Percentiles rank a stretch among this genome's conserved stretches.
These are phyloP conservation scores for Acanthosepion esculentum DNA, from an alignment of 2,888 invertebrate species.

Conservation along the genomic window DNA sequence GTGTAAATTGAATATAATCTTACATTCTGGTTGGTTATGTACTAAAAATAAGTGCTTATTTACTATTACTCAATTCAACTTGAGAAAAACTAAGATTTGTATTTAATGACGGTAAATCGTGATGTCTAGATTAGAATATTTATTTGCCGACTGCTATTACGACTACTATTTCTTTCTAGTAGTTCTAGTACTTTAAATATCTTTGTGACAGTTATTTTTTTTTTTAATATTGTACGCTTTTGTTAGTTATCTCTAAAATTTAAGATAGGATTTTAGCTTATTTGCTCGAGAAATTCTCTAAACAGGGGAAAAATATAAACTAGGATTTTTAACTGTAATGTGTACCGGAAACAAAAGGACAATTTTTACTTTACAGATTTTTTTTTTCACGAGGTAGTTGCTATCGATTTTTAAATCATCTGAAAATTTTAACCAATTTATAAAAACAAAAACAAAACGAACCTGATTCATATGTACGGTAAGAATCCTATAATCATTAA, in stretches of 20 bases:
- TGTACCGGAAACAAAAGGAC: not conserved
- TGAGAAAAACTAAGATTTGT: not conserved
- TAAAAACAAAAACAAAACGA: too few relatives aligned
- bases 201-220: not conserved
- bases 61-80: not conserved
- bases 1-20: not conserved
- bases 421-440: too few relatives aligned
- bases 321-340: not conserved
- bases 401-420: too few relatives aligned
- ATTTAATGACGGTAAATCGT: not conserved
- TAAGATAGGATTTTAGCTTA: not conserved
- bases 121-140: not conserved
- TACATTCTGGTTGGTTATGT: not conserved
- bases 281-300: not conserved
- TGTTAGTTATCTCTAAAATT: not conserved
- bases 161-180: not conserved
- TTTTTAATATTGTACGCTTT: not conserved
- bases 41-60: not conserved
- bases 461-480: too few relatives aligned
- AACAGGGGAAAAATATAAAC: not conserved
- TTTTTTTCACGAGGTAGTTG: too few relatives aligned
- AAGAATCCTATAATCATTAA: too few relatives aligned
- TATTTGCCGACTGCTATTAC: not conserved
- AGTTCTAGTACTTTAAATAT: not conserved
- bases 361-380: too few relatives aligned